Percentiles rank a stretch among this genome's conserved stretches.
Evolutionary conservation across 2,888 invertebrate species (phyloP).

Genomic region (Eristalis intricaria): DNA sequence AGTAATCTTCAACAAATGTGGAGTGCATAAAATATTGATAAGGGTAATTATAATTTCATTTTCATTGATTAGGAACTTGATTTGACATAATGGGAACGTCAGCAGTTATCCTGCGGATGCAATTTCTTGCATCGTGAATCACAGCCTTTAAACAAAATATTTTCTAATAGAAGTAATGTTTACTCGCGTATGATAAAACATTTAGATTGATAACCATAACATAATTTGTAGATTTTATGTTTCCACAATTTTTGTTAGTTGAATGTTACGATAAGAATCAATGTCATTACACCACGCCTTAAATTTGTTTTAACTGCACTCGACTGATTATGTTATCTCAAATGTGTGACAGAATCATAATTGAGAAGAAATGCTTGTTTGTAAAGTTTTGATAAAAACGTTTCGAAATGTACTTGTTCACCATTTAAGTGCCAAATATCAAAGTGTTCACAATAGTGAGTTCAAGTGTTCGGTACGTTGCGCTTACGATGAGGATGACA

Average conservation of each 20-base stretch:
- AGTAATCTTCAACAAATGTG: too few species aligned
- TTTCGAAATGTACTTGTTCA: not conserved
- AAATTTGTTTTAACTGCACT: not conserved
- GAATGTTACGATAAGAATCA: not conserved
- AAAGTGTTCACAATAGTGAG: not conserved
- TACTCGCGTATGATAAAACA: too few species aligned
- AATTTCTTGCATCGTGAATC: too few species aligned
- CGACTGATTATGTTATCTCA: not conserved
- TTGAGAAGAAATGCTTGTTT: not conserved
- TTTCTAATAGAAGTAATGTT: too few species aligned
- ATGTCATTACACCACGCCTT: not conserved
- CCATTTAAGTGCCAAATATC: not conserved
- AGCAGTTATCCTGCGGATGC: too few species aligned
- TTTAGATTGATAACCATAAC: too few species aligned
- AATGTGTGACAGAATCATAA: not conserved
- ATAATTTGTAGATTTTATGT: too few species aligned
- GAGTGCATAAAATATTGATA: too few species aligned
- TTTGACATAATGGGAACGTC: too few species aligned
- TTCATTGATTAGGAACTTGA: too few species aligned
- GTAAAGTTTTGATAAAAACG: not conserved
- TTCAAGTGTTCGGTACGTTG: not conserved
- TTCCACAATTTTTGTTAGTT: not conserved
- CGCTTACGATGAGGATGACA: conserved; percentile 12
- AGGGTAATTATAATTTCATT: too few species aligned
- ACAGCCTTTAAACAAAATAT: too few species aligned